A percentile compares a stretch with the other conserved stretches of the same genome.
These are phyloP conservation scores for Dicentrarchus labrax DNA, from an alignment of 2,113 vertebrate genomes.

Conservation along the genomic window DNA sequence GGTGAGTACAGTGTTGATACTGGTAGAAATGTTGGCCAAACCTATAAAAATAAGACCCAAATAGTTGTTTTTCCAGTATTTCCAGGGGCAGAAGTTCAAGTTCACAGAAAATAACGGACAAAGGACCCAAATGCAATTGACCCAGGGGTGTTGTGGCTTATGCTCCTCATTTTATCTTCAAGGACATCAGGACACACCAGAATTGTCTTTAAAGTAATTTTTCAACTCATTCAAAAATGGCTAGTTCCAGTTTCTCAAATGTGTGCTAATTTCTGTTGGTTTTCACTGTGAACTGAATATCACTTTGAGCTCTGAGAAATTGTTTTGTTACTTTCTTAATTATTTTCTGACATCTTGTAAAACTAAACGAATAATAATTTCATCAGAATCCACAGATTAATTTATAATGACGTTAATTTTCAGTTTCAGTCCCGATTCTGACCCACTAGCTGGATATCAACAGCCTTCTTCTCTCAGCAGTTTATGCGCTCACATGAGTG, in stretches of 20 bases:
- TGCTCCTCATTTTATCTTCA: not conserved
- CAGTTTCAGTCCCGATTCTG: not conserved
- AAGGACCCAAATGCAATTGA: not conserved
- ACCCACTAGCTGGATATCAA: not conserved
- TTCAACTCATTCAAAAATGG: not conserved
- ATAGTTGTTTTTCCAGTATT: not conserved
- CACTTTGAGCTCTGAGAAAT: not conserved
- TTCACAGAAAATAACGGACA: not conserved
- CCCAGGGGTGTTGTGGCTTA: too few relatives aligned
- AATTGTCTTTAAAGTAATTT: not conserved
- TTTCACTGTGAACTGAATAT: not conserved
- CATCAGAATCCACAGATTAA: not conserved
- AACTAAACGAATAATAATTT: not conserved
- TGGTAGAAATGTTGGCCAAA: not conserved
- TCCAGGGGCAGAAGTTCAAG: not conserved
- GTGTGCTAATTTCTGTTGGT: not conserved
- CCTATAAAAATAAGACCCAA: too few relatives aligned
- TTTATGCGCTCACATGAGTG: not conserved
- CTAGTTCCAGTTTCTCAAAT: not conserved
- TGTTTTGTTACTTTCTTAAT: not conserved
- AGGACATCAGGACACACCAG: not conserved
- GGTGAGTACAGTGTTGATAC: not conserved
- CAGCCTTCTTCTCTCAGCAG: not conserved
- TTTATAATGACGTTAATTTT: not conserved
- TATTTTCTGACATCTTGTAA: slow-evolving; percentile 2